Base-by-base conservation (phyloP, 2,888 invertebrate genomes). In the Trachelus stipa region DNA sequence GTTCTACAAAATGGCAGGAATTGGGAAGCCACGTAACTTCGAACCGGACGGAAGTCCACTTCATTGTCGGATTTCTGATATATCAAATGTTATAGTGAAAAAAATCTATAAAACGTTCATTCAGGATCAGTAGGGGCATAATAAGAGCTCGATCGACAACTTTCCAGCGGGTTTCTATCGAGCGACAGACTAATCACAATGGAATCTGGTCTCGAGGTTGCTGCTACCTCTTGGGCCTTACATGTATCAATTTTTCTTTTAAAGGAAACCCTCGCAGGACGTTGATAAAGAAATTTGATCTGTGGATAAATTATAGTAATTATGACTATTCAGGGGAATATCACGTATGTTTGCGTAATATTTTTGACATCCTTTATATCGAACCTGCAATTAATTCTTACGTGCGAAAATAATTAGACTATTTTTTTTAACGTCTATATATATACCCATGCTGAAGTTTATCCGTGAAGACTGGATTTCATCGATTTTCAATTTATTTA, bases 151-250 rank as follows among this genome's bases (percentile, higher is more conserved):
- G 56, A 56, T 56, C 56, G 56, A 6, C 56, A 23, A 56, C 56
- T 56, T 56, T 56, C 56, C 23, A 56, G 56, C 56, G 56, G 56
- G 56, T 56, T 56, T 56, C 56, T 56, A 56, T 56, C 56, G 31
- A 71, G 34, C 71, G 71, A 71, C 31, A 71, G 31, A 33, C 71
- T 71, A 71, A 71, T 71, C 71, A 34, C 71, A 34, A 71, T 33
- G 71, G 71, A 71, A 71, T 71, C 71, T 71, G 71, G 71, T 33
- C 71, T 31, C 71, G 71, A 71, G 71, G 71, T 23, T 71, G 71
- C 71, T 71, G 71, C 71, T 34, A 31, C 71, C 56, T 56, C 56
- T 56, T 56, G 56, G 56, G 23, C 23, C 56, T 56, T 56, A 9
- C 23, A 56, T 23, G 56, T 56, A 23, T 56, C 6, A 56, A 23